phyloP scores from a whole-genome alignment of 2,797 vertebrate genomes.

The Hypotaenidia okinawae region DNA sequence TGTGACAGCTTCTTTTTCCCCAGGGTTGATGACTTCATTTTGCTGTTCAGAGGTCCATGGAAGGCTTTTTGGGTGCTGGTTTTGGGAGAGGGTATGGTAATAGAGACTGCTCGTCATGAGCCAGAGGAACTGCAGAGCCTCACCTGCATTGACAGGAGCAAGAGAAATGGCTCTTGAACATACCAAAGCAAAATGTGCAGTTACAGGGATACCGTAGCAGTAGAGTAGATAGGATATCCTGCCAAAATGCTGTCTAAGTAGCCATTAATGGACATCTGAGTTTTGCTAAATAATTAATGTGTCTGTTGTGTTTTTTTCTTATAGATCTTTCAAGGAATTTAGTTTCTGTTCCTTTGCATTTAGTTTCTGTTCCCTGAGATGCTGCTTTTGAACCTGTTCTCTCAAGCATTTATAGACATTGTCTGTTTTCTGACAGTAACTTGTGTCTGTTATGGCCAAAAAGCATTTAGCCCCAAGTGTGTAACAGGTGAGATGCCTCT shows the following conservation, averaged over 20 bases:
- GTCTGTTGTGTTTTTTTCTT: constrained; percentile 29
- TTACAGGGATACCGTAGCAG: background rate
- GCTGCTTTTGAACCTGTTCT: constrained; percentile 10
- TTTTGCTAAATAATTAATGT: constrained; percentile 66
- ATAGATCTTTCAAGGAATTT: constrained; percentile 64
- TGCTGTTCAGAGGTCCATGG: background rate
- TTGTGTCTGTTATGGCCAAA: background rate
- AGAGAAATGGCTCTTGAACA: background rate
- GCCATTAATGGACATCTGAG: constrained; percentile 50
- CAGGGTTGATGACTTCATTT: background rate
- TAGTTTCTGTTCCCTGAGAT: constrained; percentile 46
- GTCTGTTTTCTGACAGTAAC: background rate
- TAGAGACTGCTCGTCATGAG: rapidly evolving
- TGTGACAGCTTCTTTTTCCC: background rate
- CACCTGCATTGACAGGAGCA: background rate
- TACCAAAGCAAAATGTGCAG: background rate
- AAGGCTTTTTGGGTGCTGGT: background rate
- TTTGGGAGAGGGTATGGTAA: background rate
- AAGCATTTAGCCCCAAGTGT: background rate
- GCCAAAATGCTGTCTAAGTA: background rate
- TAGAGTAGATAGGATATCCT: constrained; percentile 1
- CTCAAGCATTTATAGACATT: background rate
- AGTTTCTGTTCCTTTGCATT: constrained; percentile 53
- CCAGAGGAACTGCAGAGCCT: background rate
- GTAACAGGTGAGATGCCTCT: background rate